Conservation (phyloP, 1,140 invertebrate genomes). For the roundworm (Caenorhabditis elegans) region WBcel235 BX284606.5:3852001-3852500, state of each 20-base stretch:
- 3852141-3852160: not conserved
- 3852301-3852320: no score
- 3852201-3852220: not conserved
- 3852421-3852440: no score
- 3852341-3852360: no score
- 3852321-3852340: no score
- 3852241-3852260: not conserved
- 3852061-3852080: conserved; percentile 5
- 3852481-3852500: not conserved
- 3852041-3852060: conserved; percentile 27
- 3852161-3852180: not conserved
- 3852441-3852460: no score
- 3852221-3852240: no score
- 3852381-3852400: no score
- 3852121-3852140: conserved; percentile 30
- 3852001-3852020: conserved; percentile 31
- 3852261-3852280: no score
- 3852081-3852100: not conserved
- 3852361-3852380: no score
- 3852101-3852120: conserved; percentile 1
- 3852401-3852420: no score
- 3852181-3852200: not conserved
- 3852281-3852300: no score
- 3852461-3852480: not conserved
- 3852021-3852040: conserved; percentile 25